phyloP scores from a whole-genome alignment of 2,888 invertebrate genomes.

The Mimumesa dahlbomi region DNA sequence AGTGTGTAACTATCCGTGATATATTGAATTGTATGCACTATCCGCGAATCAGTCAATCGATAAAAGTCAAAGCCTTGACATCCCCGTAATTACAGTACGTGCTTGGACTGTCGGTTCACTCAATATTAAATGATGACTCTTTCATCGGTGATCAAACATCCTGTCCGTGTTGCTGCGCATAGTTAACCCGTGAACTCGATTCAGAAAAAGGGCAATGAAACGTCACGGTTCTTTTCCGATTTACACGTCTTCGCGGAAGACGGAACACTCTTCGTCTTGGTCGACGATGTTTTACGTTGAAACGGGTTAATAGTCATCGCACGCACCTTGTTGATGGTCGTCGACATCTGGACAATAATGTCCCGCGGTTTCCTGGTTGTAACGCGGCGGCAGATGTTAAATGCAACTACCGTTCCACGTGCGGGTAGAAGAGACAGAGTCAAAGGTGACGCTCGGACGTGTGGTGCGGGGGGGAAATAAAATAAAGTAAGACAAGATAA shows the following conservation, averaged over 20 bases:
- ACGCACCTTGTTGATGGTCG: conserved; percentile 36
- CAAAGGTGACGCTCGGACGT: conserved; percentile 37
- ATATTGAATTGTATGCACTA: not conserved
- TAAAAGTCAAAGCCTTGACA: not conserved
- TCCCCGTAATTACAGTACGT: not conserved
- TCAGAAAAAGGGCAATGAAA: conserved; percentile 30
- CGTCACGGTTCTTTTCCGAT: conserved; percentile 35
- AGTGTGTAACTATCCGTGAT: too few species aligned
- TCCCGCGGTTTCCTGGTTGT: conserved; percentile 52
- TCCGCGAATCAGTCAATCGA: not conserved
- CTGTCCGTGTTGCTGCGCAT: not conserved
- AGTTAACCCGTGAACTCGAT: conserved; percentile 29
- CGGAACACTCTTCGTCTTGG: not conserved
- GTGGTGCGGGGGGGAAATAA: not conserved
- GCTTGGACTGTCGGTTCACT: not conserved
- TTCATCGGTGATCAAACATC: not conserved
- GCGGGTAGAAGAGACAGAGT: conserved; percentile 4
- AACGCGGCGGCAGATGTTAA: conserved; percentile 52
- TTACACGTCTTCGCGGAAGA: conserved; percentile 37
- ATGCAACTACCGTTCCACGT: conserved; percentile 33
- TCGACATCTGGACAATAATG: conserved; percentile 51
- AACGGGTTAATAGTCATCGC: conserved; percentile 36
- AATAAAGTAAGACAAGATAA: not conserved
- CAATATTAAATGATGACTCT: not conserved
- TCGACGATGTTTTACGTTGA: conserved; percentile 17